Base-by-base conservation (phyloP, 2,113 vertebrate genomes). In the Dromaius novaehollandiae region DNA sequence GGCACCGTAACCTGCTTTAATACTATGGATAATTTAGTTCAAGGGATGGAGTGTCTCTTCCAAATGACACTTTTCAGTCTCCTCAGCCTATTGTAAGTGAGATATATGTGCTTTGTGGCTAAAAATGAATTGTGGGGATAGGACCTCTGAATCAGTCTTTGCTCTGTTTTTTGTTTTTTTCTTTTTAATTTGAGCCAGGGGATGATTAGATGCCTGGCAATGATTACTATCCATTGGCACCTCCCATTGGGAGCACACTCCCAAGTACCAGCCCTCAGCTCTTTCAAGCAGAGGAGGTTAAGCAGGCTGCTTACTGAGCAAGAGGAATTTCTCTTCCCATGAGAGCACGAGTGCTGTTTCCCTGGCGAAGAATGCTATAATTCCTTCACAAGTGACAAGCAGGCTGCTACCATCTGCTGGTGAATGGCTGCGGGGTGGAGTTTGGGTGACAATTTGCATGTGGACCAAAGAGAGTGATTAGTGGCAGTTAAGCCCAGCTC, bases 31-130 rank as follows among this genome's bases (percentile, higher is more conserved):
- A 96, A 95, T 88, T 95, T 96, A 86, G 95, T 93, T 96, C 82
- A 56, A 40, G 69, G 93, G 46, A 86, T 96, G 79, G 66, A 83
- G 91, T 78, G 68, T 81, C 79, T 95, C 56, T 93, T 75, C 87
- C 88, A 94, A 93, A 96, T 95, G 89, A 89, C 89, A 93, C 88
- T 96, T 94, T 73, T 95, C 94, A 95, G 89, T 97, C 95, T 95
- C 88, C 88, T 58, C 69, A 93, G 69, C 82, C 90, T 95, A 9
- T 94, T 93, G 65, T 93, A 95, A 94, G 86, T 97, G 87, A 97
- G 95, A 96, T 92, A 13, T 85, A 86, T 89, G 95, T 94, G 90
- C 77, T 74, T 64, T 87, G 95, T 93, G 81, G 68, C 80, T 61
- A 74, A 93, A 93, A 82, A 95, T 97, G 89, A 88, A 95, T 95